Evolutionary conservation across 1,140 invertebrate species (phyloP), one percentile per base, ranked within the genome.

Genomic region (Drosophila elegans): DNA sequence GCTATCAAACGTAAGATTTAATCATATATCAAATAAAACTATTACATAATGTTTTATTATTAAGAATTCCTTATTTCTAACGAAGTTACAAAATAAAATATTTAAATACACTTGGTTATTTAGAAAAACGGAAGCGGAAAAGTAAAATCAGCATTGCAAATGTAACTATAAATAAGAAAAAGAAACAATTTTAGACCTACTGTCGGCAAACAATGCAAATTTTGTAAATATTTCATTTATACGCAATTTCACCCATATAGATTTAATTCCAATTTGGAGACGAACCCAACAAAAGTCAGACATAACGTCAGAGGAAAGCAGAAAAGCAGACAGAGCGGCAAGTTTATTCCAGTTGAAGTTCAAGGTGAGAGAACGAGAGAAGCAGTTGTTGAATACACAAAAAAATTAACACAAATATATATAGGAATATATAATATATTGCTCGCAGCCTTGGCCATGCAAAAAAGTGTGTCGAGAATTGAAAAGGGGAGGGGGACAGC

Each of bases 271-370:
- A 63, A 76, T 78, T 71, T 48, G 38, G 55, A 76, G 56, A 34
- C 73, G 74, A 77, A 27, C 68, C 53, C 62, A 68, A 46, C 48
- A 60, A 68, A 59, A 73, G 16, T 36, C 67, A 56, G 39, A 36
- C 66, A 76, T 67, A 49, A 42, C 69, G 73, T 75, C 73, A 74
- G 46, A 56, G 44, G 54, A 66, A 62, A 44, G 56, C 46, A 52
- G 71, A 75, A 55, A 66, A 46, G 39, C 71, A 73, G 69, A 82
- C 75, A 71, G 38, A 71, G 74, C 69, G 59, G 66, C 75, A 75
- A 86, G 83, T 86, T 88, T 83, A 88, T 86, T 88, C 52, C 79
- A 86, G 83, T 86, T 86, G 83, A 86, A 86, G 83, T 86, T 86
- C 83, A 86, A 86, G 83, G 83, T 80, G 61, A 86, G 62, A 79